A percentile compares a stretch with the other conserved stretches of the same genome.
These are phyloP conservation scores for Hydractinia symbiolongicarpus DNA, from an alignment of 30 jellyfish, hydroid and myxozoan species.

Conservation along the genomic window DNA sequence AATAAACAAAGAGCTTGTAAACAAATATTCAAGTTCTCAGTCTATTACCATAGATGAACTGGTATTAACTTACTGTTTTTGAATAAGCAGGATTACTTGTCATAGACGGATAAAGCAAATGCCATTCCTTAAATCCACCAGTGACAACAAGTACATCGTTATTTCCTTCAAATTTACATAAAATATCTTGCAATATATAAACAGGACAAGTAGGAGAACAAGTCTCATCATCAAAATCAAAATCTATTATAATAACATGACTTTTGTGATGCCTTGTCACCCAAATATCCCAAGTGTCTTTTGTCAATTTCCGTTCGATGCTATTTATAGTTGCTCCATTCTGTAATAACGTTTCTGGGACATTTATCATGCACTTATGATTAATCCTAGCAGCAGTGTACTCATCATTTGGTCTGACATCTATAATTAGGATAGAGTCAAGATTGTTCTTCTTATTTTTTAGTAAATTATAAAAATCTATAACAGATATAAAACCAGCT, in stretches of 20 bases:
- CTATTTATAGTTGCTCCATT: slow-evolving; percentile 85
- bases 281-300: slow-evolving; percentile 78
- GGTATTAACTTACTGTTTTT: slow-evolving; percentile 30
- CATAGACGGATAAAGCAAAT: slow-evolving; percentile 66
- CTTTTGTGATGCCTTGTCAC: slow-evolving; percentile 45
- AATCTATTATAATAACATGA: slow-evolving; percentile 52
- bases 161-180: slow-evolving; percentile 30
- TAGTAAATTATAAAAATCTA: slow-evolving; percentile 53
- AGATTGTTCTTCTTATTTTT: slow-evolving; percentile 27
- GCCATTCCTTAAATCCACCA: slow-evolving; percentile 90
- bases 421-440: slow-evolving; percentile 58
- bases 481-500: slow-evolving; percentile 20
- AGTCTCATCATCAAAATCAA: slow-evolving; percentile 46
- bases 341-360: slow-evolving; percentile 53
- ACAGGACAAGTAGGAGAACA: slow-evolving; percentile 46
- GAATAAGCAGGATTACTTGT: slow-evolving; percentile 71
- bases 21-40: background rate
- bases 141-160: slow-evolving; percentile 41
- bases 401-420: slow-evolving; percentile 65
- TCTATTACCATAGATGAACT: background rate
- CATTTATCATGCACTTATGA: slow-evolving; percentile 48
- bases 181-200: slow-evolving; percentile 51
- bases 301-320: slow-evolving; percentile 61
- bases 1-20: background rate
- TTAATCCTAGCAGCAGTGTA: slow-evolving; percentile 52